A percentile compares a stretch with the other conserved stretches of the same genome.
Evolutionary conservation across 2,797 vertebrate genomes (phyloP).

Genomic region (Oceanodroma leucorhoa): DNA sequence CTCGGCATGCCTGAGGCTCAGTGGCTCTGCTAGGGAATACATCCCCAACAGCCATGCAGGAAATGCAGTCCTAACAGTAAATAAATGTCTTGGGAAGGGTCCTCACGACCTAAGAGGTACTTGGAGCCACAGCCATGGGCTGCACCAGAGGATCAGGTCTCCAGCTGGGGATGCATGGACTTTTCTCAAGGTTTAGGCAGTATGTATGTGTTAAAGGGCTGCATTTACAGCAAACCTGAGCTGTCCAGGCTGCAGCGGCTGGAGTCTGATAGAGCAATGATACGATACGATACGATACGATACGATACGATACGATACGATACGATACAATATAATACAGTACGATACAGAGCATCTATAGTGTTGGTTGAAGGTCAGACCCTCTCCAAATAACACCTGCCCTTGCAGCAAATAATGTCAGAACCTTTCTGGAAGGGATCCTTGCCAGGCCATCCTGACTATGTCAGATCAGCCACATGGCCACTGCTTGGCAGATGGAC

Average conservation of each 20-base stretch:
- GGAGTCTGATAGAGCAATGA: neutral
- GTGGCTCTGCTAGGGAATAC: neutral
- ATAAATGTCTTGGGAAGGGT: neutral
- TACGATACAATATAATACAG: neutral
- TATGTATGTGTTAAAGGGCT: neutral
- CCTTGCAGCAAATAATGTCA: neutral
- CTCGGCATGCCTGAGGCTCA: neutral
- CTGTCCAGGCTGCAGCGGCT: neutral
- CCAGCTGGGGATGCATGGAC: neutral
- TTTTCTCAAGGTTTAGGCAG: neutral
- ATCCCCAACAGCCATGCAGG: neutral
- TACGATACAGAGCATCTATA: neutral
- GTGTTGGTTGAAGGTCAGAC: neutral
- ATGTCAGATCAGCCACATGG: neutral
- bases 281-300: fast-evolving
- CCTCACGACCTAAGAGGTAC: neutral
- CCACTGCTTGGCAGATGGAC: neutral
- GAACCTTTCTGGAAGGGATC: neutral
- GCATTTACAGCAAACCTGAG: neutral
- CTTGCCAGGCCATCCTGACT: neutral
- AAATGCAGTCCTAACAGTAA: neutral
- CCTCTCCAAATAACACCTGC: neutral
- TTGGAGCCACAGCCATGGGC: fast-evolving
- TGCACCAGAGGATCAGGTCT: neutral
- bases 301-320: too few species aligned